Conservation (phyloP, 2,888 invertebrate genomes). For the Zygothrica quintamaculata region DNA sequence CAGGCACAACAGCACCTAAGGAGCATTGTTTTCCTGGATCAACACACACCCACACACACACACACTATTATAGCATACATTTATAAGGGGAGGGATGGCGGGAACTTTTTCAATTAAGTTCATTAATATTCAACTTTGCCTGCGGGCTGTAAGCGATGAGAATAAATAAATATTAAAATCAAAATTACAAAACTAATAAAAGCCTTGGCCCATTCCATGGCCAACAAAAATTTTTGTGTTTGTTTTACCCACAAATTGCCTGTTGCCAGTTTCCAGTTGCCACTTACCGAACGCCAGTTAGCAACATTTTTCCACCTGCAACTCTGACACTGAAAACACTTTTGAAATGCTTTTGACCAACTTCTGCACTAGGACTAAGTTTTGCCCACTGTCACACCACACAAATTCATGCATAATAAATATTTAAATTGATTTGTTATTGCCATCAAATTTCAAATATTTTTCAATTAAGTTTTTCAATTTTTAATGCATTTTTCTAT, state of each 20-base stretch:
- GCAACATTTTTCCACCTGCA: too few relatives aligned
- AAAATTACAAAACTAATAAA: constrained; percentile 70
- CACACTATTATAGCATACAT: constrained; percentile 2
- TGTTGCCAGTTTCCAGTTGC: constrained; percentile 33
- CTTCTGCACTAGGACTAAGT: constrained; percentile 10
- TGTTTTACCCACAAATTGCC: constrained; percentile 24
- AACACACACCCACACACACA: constrained; percentile 8
- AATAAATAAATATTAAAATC: constrained; percentile 73
- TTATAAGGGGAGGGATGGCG: too few relatives aligned
- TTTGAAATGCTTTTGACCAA: too few relatives aligned
- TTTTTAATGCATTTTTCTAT: too few relatives aligned
- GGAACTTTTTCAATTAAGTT: constrained; percentile 77
- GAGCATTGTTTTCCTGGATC: constrained; percentile 29
- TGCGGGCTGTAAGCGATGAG: constrained; percentile 46
- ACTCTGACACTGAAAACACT: too few relatives aligned
- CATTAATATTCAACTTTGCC: constrained; percentile 76
- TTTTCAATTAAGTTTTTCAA: too few relatives aligned
- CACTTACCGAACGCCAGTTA: background rate
- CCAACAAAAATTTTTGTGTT: constrained; percentile 15
- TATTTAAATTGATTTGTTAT: constrained; percentile 26
- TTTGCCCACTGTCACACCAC: constrained; percentile 7
- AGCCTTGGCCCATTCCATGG: constrained; percentile 7
- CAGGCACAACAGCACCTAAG: constrained; percentile 35
- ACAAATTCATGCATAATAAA: constrained; percentile 28
- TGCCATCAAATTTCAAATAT: background rate